phyloP scores from a whole-genome alignment of 2,888 invertebrate genomes.

The Amblyjoppa fuscipennis region DNA sequence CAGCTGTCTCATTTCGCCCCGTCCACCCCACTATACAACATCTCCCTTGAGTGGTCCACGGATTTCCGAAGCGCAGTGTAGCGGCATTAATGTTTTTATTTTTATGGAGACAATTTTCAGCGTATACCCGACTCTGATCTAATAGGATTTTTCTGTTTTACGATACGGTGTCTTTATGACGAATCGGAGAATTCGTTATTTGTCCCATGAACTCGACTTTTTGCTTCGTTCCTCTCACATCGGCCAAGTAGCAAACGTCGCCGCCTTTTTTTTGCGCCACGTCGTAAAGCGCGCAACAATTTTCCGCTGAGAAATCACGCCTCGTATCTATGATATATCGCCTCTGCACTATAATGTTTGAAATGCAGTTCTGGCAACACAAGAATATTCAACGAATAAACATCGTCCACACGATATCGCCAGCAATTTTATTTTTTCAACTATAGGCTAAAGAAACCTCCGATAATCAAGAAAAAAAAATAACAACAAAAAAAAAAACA shows the following conservation, averaged over 20 bases:
- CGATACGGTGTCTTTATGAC: constrained; percentile 54
- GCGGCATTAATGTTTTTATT: constrained; percentile 39
- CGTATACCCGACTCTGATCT: constrained; percentile 47
- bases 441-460: not conserved
- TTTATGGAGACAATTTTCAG: constrained; percentile 47
- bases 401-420: not conserved
- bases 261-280: constrained; percentile 15
- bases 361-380: constrained; percentile 18
- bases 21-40: not conserved
- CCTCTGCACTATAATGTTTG: constrained; percentile 29
- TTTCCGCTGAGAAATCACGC: constrained; percentile 50
- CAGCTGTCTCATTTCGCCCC: too few relatives aligned
- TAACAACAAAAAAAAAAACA: not conserved
- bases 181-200: constrained; percentile 48
- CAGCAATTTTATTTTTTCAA: not conserved
- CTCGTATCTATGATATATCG: constrained; percentile 36
- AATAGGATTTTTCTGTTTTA: constrained; percentile 53
- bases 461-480: not conserved
- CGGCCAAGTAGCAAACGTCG: not conserved
- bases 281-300: constrained; percentile 57
- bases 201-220: constrained; percentile 12
- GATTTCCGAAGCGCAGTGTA: constrained; percentile 27
- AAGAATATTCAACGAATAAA: constrained; percentile 51
- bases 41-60: constrained; percentile 15
- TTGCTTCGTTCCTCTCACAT: constrained; percentile 16